These are phyloP conservation scores for Littorina saxatilis DNA, from an alignment of 1,140 invertebrate species.

Conservation along the genomic window DNA sequence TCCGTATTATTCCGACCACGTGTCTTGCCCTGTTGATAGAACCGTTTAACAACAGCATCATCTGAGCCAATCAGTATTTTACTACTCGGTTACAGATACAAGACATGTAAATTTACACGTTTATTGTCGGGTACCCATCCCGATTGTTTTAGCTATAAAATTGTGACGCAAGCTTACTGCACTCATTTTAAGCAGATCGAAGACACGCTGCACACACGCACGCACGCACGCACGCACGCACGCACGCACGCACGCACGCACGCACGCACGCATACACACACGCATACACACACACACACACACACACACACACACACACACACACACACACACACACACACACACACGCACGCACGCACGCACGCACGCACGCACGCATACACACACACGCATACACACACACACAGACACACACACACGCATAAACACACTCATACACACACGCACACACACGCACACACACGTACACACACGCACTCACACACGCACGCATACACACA, in stretches of 20 bases:
- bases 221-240: background rate
- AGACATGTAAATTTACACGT: no score
- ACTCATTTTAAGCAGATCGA: no score
- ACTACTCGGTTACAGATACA: no score
- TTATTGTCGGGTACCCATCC: no score
- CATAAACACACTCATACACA: no score
- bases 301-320: background rate
- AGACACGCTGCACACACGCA: conserved; percentile 3
- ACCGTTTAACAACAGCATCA: no score
- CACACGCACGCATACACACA: background rate
- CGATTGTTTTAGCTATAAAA: no score
- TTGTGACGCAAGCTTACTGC: no score
- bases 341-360: background rate
- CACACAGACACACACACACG: conserved; percentile 20
- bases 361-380: conserved; percentile 14
- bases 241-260: background rate
- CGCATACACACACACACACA: background rate
- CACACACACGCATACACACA: conserved; percentile 28
- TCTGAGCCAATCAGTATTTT: no score
- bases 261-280: background rate
- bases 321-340: background rate
- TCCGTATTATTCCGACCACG: no score
- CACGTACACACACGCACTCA: background rate
- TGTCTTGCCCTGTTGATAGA: no score
- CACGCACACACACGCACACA: background rate